Evolutionary conservation across 2,113 vertebrate genomes (phyloP).

Genomic region (Morone chrysops): DNA sequence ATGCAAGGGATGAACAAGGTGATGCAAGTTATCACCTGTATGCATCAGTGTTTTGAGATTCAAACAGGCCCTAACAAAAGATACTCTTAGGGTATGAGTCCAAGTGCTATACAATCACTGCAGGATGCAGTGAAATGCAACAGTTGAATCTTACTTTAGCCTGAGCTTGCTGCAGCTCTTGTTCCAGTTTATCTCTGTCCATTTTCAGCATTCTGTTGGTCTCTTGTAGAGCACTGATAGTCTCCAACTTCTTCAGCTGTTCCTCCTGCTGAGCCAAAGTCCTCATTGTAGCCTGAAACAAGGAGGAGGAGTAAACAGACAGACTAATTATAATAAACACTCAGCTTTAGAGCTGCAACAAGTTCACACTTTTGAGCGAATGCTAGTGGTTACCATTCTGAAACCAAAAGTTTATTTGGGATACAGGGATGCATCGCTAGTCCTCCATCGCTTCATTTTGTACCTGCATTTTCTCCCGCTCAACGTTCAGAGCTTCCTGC

Average conservation of each 20-base stretch:
- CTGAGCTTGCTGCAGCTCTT: constrained; percentile 91
- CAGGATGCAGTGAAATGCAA: neutral
- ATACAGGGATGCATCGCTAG: neutral
- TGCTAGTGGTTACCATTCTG: neutral
- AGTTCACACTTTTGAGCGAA: neutral
- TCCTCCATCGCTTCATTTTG: neutral
- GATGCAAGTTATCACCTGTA: no score
- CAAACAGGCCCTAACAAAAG: no score
- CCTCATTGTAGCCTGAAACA: constrained; percentile 88
- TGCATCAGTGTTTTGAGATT: no score
- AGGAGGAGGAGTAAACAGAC: neutral
- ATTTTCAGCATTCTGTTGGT: constrained; percentile 91
- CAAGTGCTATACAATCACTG: no score
- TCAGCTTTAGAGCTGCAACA: neutral
- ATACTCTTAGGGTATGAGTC: neutral
- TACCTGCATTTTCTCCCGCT: constrained; percentile 96
- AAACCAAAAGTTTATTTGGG: neutral
- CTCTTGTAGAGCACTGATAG: constrained; percentile 90
- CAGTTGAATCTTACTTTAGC: constrained; percentile 82
- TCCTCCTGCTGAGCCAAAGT: constrained; percentile 94
- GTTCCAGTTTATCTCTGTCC: constrained; percentile 91
- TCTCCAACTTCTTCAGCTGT: constrained; percentile 94
- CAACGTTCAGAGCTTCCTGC: constrained; percentile 90
- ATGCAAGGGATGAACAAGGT: no score
- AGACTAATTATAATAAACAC: neutral